Percentiles rank a stretch among this genome's conserved stretches.
Evolutionary conservation across 1,140 invertebrate genomes (phyloP).

Genomic region (Nilaparvata lugens): DNA sequence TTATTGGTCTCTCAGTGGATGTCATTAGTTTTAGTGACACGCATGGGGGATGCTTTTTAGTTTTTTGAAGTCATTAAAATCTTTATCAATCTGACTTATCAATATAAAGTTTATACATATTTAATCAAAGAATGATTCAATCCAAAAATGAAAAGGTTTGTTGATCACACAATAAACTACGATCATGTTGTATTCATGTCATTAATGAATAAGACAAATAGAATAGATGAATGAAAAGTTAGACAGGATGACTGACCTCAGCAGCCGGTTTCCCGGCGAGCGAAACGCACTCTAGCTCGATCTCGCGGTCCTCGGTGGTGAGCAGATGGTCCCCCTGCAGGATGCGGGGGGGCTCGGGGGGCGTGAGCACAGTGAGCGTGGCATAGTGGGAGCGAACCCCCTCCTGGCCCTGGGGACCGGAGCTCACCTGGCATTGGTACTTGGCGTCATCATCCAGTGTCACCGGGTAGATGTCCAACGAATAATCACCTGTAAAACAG

Average conservation of each 20-base stretch:
- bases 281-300: slow-evolving; percentile 83
- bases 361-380: slow-evolving; percentile 74
- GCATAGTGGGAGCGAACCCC: slow-evolving; percentile 76
- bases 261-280: slow-evolving; percentile 84
- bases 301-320: slow-evolving; percentile 78
- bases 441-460: slow-evolving; percentile 82
- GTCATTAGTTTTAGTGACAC: too few relatives aligned
- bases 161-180: too few relatives aligned
- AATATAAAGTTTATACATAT: too few relatives aligned
- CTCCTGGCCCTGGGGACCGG: slow-evolving; percentile 56
- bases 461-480: slow-evolving; percentile 76
- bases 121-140: too few relatives aligned
- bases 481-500: slow-evolving; percentile 67
- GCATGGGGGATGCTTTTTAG: too few relatives aligned
- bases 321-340: slow-evolving; percentile 69
- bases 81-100: too few relatives aligned
- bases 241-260: slow-evolving; percentile 50
- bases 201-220: too few relatives aligned
- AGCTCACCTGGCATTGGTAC: slow-evolving; percentile 83
- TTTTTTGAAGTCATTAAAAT: too few relatives aligned
- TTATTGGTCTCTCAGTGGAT: too few relatives aligned
- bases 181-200: too few relatives aligned
- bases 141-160: too few relatives aligned
- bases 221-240: too few relatives aligned
- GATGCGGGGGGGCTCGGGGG: slow-evolving; percentile 81